phyloP scores from a whole-genome alignment of 2,888 invertebrate genomes.

The Bombylius major region DNA sequence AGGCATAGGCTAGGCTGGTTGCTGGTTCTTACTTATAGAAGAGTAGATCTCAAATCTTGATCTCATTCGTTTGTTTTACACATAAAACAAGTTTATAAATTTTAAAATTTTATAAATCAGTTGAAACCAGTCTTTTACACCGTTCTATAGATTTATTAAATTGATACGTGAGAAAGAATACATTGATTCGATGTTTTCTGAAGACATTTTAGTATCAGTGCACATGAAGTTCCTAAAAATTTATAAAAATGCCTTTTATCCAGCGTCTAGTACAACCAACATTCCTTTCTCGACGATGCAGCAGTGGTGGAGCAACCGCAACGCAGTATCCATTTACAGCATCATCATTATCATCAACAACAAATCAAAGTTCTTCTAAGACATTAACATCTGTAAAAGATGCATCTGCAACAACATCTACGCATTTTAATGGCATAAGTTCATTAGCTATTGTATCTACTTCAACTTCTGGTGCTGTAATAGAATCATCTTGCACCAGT shows the following conservation, averaged over 20 bases:
- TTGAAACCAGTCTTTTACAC: neutral
- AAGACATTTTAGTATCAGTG: neutral
- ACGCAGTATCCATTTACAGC: slow-evolving; percentile 13
- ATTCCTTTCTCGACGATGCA: slow-evolving; percentile 49
- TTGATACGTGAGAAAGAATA: neutral
- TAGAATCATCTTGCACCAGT: neutral
- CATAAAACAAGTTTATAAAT: neutral
- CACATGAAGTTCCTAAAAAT: neutral
- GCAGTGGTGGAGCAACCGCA: slow-evolving; percentile 7
- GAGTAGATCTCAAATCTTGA: neutral
- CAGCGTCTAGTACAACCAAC: slow-evolving; percentile 73
- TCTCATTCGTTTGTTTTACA: neutral
- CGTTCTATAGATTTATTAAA: neutral
- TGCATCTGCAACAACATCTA: slow-evolving; percentile 17
- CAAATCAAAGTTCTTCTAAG: no score
- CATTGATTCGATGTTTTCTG: neutral
- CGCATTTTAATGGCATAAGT: slow-evolving; percentile 3
- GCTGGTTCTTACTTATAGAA: neutral
- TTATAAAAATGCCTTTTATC: slow-evolving; percentile 69
- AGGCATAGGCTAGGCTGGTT: neutral
- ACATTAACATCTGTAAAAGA: slow-evolving; percentile 13
- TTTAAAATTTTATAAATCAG: neutral
- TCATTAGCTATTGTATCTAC: slow-evolving; percentile 5
- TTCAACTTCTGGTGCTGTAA: neutral
- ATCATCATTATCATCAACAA: slow-evolving; percentile 4